Percentiles rank a stretch among this genome's conserved stretches.
These are phyloP conservation scores for Nesidiocoris tenuis DNA, from an alignment of 2,888 invertebrate genomes.

Conservation along the genomic window DNA sequence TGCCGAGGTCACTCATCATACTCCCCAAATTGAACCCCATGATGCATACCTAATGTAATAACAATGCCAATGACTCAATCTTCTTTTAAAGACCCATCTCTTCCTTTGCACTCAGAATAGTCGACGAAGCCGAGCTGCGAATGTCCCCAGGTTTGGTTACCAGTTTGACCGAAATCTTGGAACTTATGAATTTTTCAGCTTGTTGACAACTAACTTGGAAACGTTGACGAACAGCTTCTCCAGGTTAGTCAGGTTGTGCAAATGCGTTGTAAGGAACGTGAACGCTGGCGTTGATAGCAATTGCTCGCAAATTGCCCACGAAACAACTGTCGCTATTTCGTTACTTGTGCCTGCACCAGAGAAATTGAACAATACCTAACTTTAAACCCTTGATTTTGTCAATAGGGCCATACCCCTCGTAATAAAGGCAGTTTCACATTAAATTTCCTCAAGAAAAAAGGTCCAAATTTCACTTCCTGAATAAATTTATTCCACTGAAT, in stretches of 20 bases:
- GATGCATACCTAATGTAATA: too few species aligned
- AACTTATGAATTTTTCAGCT: too few species aligned
- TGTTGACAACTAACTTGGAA: constrained; percentile 62
- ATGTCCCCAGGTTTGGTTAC: too few species aligned
- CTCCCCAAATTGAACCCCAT: too few species aligned
- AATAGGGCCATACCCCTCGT: neutral
- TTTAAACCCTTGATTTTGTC: too few species aligned
- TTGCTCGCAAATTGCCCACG: constrained; percentile 76
- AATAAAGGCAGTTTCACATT: neutral
- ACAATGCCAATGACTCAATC: too few species aligned
- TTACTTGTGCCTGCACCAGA: constrained; percentile 66
- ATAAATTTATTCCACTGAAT: too few species aligned
- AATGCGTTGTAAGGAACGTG: constrained; percentile 72
- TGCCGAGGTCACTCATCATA: too few species aligned
- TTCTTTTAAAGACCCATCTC: too few species aligned
- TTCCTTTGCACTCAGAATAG: too few species aligned
- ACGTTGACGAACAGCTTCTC: constrained; percentile 68
- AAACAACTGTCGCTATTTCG: constrained; percentile 79
- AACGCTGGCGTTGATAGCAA: constrained; percentile 64
- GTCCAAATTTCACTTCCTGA: neutral
- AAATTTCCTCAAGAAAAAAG: neutral
- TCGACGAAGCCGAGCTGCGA: too few species aligned
- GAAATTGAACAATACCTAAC: constrained; percentile 1
- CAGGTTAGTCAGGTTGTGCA: constrained; percentile 64
- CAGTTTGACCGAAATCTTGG: too few species aligned